A percentile compares a stretch with the other conserved stretches of the same genome.
Evolutionary conservation across 2,113 vertebrate species (phyloP).

Genomic region (Burhinus bistriatus): DNA sequence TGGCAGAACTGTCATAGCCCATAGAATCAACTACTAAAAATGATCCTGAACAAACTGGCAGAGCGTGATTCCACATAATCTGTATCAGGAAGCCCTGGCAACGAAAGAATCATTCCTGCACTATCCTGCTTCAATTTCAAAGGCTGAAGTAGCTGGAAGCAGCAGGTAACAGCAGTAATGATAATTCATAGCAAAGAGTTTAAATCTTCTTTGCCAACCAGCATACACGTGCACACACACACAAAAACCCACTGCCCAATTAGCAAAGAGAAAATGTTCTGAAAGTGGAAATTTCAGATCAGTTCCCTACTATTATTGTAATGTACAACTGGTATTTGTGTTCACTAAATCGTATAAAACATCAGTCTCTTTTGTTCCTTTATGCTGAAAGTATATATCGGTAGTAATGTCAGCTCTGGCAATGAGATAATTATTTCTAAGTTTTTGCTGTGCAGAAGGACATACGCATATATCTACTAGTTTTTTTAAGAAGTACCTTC

Average conservation of each 20-base stretch:
- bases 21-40: background rate
- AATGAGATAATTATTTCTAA: background rate
- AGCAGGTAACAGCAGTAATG: background rate
- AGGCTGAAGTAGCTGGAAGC: background rate
- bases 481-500: background rate
- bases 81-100: background rate
- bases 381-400: background rate
- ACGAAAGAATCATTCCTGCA: background rate
- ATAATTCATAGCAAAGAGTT: background rate
- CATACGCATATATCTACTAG: background rate
- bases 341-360: background rate
- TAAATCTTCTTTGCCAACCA: background rate
- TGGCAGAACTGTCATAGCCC: background rate
- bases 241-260: background rate
- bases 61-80: background rate
- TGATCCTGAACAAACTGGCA: background rate
- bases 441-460: background rate
- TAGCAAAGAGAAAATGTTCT: background rate
- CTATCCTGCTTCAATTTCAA: background rate
- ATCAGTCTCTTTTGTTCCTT: background rate
- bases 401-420: background rate
- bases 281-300: background rate
- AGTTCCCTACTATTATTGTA: background rate
- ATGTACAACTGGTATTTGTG: background rate
- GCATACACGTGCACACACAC: accelerated